Percentiles rank a stretch among this genome's conserved stretches.
Evolutionary conservation across 2,888 invertebrate species (phyloP).

Genomic region (Phortica magna): DNA sequence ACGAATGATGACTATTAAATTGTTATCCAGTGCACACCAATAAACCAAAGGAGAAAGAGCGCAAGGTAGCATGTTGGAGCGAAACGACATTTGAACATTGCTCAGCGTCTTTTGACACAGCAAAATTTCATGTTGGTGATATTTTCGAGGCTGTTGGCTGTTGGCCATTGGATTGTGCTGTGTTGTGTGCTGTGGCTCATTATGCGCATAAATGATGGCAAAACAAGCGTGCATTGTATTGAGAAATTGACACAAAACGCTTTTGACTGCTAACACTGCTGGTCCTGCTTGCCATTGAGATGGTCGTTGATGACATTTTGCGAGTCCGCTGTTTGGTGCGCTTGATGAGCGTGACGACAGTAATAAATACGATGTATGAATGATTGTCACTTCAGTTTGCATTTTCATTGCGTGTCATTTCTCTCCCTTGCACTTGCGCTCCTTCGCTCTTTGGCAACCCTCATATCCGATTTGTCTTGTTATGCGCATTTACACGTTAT

Average conservation of each 20-base stretch:
- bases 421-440: not conserved
- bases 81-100: too few species aligned
- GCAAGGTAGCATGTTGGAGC: not conserved
- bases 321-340: not conserved
- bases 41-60: not conserved
- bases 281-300: slow-evolving; percentile 31
- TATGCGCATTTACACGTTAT: slow-evolving; percentile 14
- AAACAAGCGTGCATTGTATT: slow-evolving; percentile 56
- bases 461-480: not conserved
- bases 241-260: slow-evolving; percentile 36
- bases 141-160: slow-evolving; percentile 35
- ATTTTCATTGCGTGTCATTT: slow-evolving; percentile 38
- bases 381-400: slow-evolving; percentile 67
- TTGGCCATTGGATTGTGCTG: slow-evolving; percentile 39
- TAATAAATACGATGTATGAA: slow-evolving; percentile 64
- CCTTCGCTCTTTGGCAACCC: not conserved
- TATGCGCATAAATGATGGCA: slow-evolving; percentile 73
- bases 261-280: slow-evolving; percentile 36
- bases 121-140: slow-evolving; percentile 48
- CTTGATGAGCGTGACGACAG: slow-evolving; percentile 58
- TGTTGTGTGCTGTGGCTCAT: slow-evolving; percentile 59
- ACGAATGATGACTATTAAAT: slow-evolving; percentile 74
- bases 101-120: not conserved
- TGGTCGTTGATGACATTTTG: not conserved
- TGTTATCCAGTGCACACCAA: slow-evolving; percentile 54